Evolutionary conservation across 2,888 invertebrate genomes (phyloP).

Genomic region (Andrena marginata): DNA sequence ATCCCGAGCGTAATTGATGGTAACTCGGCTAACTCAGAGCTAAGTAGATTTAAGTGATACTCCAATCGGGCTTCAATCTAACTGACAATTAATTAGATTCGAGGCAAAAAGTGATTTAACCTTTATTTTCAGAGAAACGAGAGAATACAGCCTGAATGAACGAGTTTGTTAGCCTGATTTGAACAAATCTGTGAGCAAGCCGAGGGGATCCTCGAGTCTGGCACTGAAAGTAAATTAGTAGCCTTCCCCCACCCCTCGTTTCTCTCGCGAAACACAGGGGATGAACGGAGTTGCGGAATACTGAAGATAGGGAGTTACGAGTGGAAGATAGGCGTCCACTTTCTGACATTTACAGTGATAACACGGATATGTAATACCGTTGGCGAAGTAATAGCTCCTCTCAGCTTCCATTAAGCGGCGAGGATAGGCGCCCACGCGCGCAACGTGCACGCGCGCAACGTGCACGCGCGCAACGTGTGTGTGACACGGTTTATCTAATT

Average conservation of each 20-base stretch:
- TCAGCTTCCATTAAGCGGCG: slow-evolving; percentile 48
- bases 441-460: background rate
- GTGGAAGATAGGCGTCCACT: slow-evolving; percentile 32
- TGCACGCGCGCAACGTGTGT: background rate
- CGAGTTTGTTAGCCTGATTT: too few species aligned
- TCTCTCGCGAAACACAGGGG: background rate
- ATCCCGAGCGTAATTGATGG: too few species aligned
- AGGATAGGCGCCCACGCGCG: slow-evolving; percentile 5
- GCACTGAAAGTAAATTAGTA: slow-evolving; percentile 10
- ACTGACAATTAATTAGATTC: too few species aligned
- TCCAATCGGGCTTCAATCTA: too few species aligned
- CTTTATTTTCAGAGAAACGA: too few species aligned
- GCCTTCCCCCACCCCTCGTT: background rate
- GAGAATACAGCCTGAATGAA: too few species aligned
- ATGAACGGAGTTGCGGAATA: background rate
- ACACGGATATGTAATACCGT: slow-evolving; percentile 25
- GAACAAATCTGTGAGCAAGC: background rate
- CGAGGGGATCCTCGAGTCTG: background rate
- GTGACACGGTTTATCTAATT: slow-evolving; percentile 41
- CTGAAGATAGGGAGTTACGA: slow-evolving; percentile 16
- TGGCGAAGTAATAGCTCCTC: slow-evolving; percentile 42
- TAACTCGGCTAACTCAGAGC: too few species aligned
- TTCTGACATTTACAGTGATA: slow-evolving; percentile 54
- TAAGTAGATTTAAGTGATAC: too few species aligned
- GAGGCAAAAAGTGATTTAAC: too few species aligned